These are phyloP conservation scores for Phoxinus dragarum DNA, from an alignment of 2,797 vertebrate genomes.

Conservation along the genomic window DNA sequence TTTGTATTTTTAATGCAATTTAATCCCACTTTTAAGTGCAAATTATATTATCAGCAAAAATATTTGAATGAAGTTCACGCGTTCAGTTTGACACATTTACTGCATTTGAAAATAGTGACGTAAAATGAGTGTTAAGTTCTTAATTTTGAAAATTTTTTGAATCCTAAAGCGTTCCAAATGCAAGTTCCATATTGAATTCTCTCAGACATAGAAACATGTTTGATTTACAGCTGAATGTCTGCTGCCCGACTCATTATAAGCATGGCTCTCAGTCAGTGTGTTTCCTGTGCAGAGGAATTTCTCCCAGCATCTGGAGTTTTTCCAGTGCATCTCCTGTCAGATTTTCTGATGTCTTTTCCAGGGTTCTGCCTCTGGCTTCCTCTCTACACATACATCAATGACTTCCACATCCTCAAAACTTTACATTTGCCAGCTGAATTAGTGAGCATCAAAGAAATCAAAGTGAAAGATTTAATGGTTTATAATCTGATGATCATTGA, in stretches of 20 bases:
- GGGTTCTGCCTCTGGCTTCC: background rate
- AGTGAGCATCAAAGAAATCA: slow-evolving; percentile 13
- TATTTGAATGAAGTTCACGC: too few species aligned
- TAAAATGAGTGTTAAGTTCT: background rate
- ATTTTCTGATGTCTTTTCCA: slow-evolving; percentile 40
- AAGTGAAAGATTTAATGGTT: background rate
- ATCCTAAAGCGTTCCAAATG: background rate
- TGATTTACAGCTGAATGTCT: slow-evolving; percentile 30
- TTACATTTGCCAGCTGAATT: background rate
- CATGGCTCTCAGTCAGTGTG: background rate
- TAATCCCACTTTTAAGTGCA: background rate
- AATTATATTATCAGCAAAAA: background rate
- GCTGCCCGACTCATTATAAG: slow-evolving; percentile 14
- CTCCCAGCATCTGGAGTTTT: slow-evolving; percentile 12
- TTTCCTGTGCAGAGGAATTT: slow-evolving; percentile 18
- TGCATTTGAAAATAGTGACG: background rate
- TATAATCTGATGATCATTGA: slow-evolving; percentile 3
- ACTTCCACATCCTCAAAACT: slow-evolving; percentile 4
- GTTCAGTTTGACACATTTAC: background rate
- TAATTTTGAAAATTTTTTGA: background rate
- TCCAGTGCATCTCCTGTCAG: slow-evolving; percentile 21
- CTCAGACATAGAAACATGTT: background rate
- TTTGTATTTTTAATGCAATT: background rate
- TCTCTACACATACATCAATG: slow-evolving; percentile 12
- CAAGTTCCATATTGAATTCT: slow-evolving; percentile 7